Percentiles rank a stretch among this genome's conserved stretches.
Evolutionary conservation across 2,113 vertebrate genomes (phyloP).

Genomic region (Planiliza haematocheilus): DNA sequence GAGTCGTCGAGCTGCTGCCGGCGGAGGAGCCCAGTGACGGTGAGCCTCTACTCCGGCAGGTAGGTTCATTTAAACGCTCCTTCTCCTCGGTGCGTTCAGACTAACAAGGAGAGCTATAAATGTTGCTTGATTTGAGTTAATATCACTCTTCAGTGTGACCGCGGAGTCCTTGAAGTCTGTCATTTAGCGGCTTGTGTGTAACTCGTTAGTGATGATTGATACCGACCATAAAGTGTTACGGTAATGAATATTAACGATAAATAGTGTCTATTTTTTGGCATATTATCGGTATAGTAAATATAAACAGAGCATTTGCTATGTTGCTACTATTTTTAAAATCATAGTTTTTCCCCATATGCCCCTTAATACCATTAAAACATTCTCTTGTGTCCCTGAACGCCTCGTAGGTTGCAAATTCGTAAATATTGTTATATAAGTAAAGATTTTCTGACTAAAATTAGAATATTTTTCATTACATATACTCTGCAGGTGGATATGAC

Average conservation of each 20-base stretch:
- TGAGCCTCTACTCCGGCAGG: constrained; percentile 41
- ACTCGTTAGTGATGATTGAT: not conserved
- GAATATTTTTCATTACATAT: not conserved
- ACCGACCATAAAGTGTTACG: not conserved
- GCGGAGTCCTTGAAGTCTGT: not conserved
- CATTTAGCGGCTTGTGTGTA: not conserved
- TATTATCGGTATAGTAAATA: too few relatives aligned
- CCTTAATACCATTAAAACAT: not conserved
- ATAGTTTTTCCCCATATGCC: not conserved
- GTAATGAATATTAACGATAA: not conserved
- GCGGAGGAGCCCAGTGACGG: not conserved
- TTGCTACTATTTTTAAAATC: not conserved
- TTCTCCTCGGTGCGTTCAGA: not conserved
- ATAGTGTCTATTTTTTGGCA: too few relatives aligned
- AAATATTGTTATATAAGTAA: not conserved
- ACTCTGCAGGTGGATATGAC: not conserved
- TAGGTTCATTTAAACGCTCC: constrained; percentile 12
- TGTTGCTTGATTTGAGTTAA: not conserved
- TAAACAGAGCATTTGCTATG: not conserved
- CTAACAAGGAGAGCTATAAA: not conserved
- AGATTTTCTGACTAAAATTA: not conserved
- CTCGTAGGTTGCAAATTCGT: not conserved
- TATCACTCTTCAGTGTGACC: not conserved
- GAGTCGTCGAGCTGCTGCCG: not conserved
- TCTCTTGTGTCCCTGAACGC: constrained; percentile 15